Conservation (phyloP, 2,888 invertebrate species). For the Halictus quadricinctus region DNA sequence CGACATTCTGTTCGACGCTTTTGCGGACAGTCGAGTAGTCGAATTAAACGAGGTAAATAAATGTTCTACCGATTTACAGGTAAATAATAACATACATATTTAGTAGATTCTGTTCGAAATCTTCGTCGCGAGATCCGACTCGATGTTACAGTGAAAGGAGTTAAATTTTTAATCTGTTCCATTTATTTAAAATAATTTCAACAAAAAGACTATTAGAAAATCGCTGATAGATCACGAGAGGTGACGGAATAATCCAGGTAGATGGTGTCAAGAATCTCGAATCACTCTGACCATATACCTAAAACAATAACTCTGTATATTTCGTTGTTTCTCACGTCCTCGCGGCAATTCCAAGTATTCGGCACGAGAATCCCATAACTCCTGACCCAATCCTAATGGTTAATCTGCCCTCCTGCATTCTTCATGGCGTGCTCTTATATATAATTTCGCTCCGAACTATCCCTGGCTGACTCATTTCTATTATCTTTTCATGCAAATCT, state of each 20-base stretch:
- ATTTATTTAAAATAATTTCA: too few species aligned
- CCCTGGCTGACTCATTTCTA: background rate
- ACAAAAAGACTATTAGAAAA: background rate
- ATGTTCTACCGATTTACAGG: background rate
- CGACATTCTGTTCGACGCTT: background rate
- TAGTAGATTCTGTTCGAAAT: too few species aligned
- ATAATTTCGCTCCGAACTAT: constrained; percentile 8
- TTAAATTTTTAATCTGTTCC: too few species aligned
- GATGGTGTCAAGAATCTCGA: background rate
- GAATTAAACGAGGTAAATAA: background rate
- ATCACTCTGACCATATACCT: background rate
- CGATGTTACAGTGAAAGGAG: too few species aligned
- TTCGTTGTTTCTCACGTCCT: background rate
- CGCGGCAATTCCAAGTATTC: background rate
- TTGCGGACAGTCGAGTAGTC: background rate
- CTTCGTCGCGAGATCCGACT: too few species aligned
- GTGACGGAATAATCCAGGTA: too few species aligned
- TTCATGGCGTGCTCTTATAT: background rate
- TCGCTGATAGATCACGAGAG: too few species aligned
- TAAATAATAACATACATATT: too few species aligned
- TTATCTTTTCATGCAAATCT: constrained; percentile 13
- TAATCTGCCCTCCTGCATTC: constrained; percentile 4
- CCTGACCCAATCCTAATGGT: background rate
- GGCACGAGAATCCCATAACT: background rate
- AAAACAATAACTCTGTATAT: background rate